Conservation (phyloP, 2,113 vertebrate genomes). For the Sebastes schlegelii region DNA sequence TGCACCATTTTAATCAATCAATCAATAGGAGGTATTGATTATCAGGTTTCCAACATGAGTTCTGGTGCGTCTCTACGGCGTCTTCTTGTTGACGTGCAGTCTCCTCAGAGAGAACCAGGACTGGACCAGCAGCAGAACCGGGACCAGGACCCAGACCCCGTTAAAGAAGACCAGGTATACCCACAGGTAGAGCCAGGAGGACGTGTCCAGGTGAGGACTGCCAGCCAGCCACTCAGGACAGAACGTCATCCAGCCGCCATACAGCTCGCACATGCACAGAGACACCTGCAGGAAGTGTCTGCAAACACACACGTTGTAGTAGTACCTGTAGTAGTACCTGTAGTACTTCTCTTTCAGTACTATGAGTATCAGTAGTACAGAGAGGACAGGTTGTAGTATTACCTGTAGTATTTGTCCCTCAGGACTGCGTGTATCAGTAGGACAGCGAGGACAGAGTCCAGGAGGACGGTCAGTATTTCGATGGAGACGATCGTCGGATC, state of each 20-base stretch:
- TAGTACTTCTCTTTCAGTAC: background rate
- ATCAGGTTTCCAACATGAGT: too few relatives aligned
- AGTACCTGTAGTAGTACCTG: background rate
- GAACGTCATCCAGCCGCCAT: constrained; percentile 85
- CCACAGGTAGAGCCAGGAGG: constrained; percentile 86
- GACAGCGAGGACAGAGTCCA: constrained; percentile 76
- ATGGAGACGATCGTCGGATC: constrained; percentile 84
- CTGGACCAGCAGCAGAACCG: constrained; percentile 84
- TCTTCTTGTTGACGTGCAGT: constrained; percentile 72
- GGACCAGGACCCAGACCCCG: constrained; percentile 79
- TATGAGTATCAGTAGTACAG: background rate
- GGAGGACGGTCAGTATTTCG: constrained; percentile 81
- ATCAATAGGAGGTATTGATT: background rate
- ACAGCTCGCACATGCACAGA: constrained; percentile 83
- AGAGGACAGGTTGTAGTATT: background rate
- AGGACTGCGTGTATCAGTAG: constrained; percentile 81
- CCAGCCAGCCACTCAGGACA: constrained; percentile 84
- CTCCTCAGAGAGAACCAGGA: constrained; percentile 82
- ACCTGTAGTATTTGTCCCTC: constrained; percentile 40
- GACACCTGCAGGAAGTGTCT: constrained; percentile 88
- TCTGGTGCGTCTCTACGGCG: background rate
- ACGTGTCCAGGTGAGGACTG: constrained; percentile 83
- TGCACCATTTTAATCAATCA: background rate
- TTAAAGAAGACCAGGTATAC: constrained; percentile 88
- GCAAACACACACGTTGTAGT: background rate